phyloP scores from a whole-genome alignment of 2,888 invertebrate genomes.

The Plebejus melissa region DNA sequence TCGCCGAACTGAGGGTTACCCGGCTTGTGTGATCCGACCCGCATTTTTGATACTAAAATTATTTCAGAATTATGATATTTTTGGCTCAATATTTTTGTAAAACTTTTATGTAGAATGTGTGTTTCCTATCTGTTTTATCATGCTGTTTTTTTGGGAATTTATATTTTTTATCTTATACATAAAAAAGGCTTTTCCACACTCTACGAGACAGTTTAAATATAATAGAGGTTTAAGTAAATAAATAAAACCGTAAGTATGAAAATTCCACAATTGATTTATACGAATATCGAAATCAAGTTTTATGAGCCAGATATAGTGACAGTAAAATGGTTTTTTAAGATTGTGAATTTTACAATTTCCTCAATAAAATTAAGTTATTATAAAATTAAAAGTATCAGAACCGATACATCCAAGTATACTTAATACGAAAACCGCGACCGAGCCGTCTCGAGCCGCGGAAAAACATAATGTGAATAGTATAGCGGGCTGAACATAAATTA shows the following conservation, averaged over 20 bases:
- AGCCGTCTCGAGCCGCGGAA: slow-evolving; percentile 49
- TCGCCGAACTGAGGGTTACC: slow-evolving; percentile 51
- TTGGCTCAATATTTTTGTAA: not conserved
- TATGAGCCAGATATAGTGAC: not conserved
- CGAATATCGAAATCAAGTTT: too few relatives aligned
- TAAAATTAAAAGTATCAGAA: slow-evolving; percentile 45
- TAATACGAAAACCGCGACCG: slow-evolving; percentile 47
- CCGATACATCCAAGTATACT: slow-evolving; percentile 31
- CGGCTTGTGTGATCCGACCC: slow-evolving; percentile 42
- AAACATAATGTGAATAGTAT: slow-evolving; percentile 46
- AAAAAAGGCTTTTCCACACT: too few relatives aligned
- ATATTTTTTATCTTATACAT: too few relatives aligned
- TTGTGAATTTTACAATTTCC: not conserved
- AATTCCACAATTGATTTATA: too few relatives aligned
- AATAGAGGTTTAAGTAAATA: too few relatives aligned
- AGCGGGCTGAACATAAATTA: slow-evolving; percentile 41
- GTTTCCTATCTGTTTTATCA: too few relatives aligned
- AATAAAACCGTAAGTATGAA: too few relatives aligned
- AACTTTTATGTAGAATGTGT: not conserved
- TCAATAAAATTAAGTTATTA: not conserved
- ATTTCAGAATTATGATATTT: not conserved
- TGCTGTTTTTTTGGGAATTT: too few relatives aligned
- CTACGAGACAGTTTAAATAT: too few relatives aligned
- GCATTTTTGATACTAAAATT: slow-evolving; percentile 41
- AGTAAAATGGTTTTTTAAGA: not conserved